Conservation (phyloP, 2,113 vertebrate genomes). For the Apodemus sylvaticus region DNA sequence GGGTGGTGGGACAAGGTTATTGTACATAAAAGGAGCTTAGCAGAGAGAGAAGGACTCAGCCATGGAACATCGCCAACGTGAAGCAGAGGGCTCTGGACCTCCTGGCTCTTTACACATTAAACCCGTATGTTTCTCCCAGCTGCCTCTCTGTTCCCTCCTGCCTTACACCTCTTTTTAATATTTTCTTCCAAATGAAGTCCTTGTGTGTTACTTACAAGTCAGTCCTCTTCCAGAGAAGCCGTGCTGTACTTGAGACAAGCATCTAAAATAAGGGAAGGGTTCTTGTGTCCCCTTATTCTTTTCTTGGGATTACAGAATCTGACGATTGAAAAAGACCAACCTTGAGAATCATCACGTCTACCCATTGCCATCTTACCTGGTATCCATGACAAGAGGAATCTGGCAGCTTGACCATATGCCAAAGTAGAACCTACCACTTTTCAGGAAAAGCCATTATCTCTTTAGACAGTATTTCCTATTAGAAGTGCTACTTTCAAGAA, state of each 20-base stretch:
- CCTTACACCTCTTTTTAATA: constrained; percentile 67
- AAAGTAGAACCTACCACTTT: background rate
- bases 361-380: background rate
- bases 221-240: constrained; percentile 31
- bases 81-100: constrained; percentile 53
- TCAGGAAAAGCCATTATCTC: background rate
- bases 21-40: background rate
- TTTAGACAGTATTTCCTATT: background rate
- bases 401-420: background rate
- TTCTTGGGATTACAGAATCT: constrained; percentile 31
- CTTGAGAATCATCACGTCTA: background rate
- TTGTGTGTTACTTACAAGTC: constrained; percentile 53
- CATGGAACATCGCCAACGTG: background rate
- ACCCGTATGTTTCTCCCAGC: constrained; percentile 54
- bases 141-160: constrained; percentile 46
- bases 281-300: background rate
- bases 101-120: constrained; percentile 58
- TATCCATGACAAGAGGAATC: background rate
- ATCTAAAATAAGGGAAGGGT: constrained; percentile 16
- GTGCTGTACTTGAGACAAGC: constrained; percentile 12
- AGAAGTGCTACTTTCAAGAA: background rate
- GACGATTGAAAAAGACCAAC: background rate
- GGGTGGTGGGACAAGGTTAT: too few species aligned
- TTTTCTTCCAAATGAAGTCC: constrained; percentile 72
- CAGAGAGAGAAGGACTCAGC: background rate